phyloP scores from a whole-genome alignment of 2,888 invertebrate genomes.

The Luperina nickerlii region DNA sequence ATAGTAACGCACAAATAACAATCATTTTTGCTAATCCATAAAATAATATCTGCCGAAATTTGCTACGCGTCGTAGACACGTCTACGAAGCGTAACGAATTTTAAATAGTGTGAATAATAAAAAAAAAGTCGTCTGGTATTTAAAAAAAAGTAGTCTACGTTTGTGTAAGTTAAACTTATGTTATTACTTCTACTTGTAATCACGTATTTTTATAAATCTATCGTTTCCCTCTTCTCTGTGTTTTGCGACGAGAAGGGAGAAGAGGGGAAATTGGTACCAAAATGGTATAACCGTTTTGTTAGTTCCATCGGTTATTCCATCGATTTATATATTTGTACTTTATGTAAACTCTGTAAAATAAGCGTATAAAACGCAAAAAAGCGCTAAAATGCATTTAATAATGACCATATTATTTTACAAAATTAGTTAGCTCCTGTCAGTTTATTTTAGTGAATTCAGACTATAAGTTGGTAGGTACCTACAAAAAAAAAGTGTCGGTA shows the following conservation, averaged over 20 bases:
- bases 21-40: background rate
- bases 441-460: background rate
- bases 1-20: background rate
- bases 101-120: background rate
- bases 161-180: background rate
- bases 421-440: background rate
- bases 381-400: background rate
- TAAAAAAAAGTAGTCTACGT: background rate
- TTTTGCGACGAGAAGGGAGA: background rate
- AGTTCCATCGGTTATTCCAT: background rate
- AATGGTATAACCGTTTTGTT: background rate
- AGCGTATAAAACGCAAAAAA: too few relatives aligned
- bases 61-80: slow-evolving; percentile 4
- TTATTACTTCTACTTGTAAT: background rate
- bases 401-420: background rate
- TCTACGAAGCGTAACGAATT: slow-evolving; percentile 1
- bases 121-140: background rate
- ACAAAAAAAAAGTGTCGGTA: too few relatives aligned
- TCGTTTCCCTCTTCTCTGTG: background rate
- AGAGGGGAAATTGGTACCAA: background rate
- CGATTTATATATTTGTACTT: background rate
- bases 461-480: background rate
- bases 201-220: background rate
- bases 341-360: background rate
- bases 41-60: background rate